These are phyloP conservation scores for Acholoe squamosa DNA, from an alignment of 2,888 invertebrate species.

Conservation along the genomic window DNA sequence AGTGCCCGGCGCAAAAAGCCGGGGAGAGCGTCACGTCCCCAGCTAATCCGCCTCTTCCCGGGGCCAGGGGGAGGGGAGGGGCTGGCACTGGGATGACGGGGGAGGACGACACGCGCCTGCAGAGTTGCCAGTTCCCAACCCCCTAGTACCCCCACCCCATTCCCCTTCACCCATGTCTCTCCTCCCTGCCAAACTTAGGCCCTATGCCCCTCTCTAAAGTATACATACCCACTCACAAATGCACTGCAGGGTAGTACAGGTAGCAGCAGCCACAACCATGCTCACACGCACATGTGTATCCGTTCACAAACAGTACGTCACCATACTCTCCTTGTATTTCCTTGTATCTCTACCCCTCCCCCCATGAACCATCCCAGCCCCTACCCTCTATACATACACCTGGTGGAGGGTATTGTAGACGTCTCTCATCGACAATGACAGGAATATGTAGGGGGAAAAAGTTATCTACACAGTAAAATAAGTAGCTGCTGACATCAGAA, in stretches of 20 bases:
- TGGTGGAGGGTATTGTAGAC: too few relatives aligned
- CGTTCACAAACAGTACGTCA: background rate
- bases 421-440: too few relatives aligned
- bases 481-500: background rate
- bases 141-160: background rate
- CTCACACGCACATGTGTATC: background rate
- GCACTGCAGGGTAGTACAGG: too few relatives aligned
- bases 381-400: too few relatives aligned
- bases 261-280: background rate
- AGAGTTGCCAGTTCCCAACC: background rate
- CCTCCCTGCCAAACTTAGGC: background rate
- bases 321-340: background rate
- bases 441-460: too few relatives aligned
- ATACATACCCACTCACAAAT: background rate
- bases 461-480: too few relatives aligned
- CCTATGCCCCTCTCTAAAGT: background rate
- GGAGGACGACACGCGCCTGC: conserved; percentile 6
- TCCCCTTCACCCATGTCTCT: background rate
- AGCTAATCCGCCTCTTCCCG: conserved; percentile 35
- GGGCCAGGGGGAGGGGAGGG: background rate
- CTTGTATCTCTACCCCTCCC: too few relatives aligned
- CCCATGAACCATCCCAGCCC: too few relatives aligned
- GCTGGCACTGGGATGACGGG: background rate
- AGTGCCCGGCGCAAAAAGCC: background rate
- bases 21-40: conserved; percentile 9